Base-by-base conservation (phyloP, 2,888 invertebrate genomes). In the Ischnura elegans region DNA sequence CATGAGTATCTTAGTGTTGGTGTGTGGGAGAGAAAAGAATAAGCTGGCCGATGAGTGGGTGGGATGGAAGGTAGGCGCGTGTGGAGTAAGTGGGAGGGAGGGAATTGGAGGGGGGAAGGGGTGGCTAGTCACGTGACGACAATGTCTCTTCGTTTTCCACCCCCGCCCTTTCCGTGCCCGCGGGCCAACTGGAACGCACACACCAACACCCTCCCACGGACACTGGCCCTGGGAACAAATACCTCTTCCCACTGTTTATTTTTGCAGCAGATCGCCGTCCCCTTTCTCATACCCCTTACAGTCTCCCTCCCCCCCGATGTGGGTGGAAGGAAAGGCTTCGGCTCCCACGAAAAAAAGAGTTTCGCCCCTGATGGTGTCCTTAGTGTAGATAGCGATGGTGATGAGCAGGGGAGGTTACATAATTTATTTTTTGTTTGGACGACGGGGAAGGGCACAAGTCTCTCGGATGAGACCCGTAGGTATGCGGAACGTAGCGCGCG, bases 61-160 rank as follows among this genome's bases (percentile, higher is more conserved):
- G 25, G 19, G 51, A 8, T 5, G 42, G 42, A 25, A 29, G 21
- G n/a, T 29, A n/a, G 4, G 5, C 25, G 86, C 5, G 42, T 25
- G 13, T 6, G 25, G 86, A 25, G n/a, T 21, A 46, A 25, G 21
- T 25, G 43, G n/a, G 43, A 25, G 87, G 55, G 21, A 13, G 25
- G 61, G 29, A 21, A 29, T 66, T 21, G 76, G 16, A 25, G 25
- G 43, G 43, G 43, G n/a, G 45, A 25, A 6, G 43, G 29, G 47
- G 87, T 21, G 6, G 66, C 36, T 29, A 61, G 90, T 90, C 90
- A 90, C 66, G 90, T 90, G 90, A 90, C 90, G 55, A 90, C 61
- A 61, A 90, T 90, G 55, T 43, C 90, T 90, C 90, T 90, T 90
- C 90, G 90, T 90, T 90, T 90, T 61, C 61, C n/a, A n/a, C n/a